Evolutionary conservation across 2,888 invertebrate species (phyloP).

Genomic region (Pherbina coryleti): DNA sequence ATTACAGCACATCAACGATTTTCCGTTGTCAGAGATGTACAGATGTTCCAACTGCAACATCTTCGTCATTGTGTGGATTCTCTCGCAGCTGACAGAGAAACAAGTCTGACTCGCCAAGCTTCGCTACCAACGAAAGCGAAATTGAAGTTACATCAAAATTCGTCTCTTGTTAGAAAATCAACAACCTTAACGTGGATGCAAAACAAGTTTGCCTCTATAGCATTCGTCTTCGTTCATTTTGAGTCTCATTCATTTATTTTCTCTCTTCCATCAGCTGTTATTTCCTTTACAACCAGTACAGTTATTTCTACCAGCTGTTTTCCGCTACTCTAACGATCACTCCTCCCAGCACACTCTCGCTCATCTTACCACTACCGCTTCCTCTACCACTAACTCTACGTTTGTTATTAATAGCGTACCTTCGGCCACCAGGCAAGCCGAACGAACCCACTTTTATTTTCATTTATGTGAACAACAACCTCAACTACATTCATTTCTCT

Average conservation of each 20-base stretch:
- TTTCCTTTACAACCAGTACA: conserved; percentile 25
- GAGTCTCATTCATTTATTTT: neutral
- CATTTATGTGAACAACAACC: neutral
- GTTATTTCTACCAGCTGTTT: conserved; percentile 15
- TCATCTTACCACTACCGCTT: neutral
- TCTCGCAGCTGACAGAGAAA: too few relatives aligned
- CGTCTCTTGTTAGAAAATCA: neutral
- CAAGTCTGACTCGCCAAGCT: neutral
- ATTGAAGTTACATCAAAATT: conserved; percentile 12
- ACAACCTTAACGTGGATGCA: neutral
- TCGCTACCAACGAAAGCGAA: conserved; percentile 39
- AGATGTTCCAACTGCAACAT: conserved; percentile 42
- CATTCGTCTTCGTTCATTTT: neutral
- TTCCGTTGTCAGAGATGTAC: conserved; percentile 59
- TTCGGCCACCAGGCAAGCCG: neutral
- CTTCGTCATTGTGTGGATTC: too few relatives aligned
- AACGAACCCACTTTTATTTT: conserved; percentile 5
- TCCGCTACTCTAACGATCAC: neutral
- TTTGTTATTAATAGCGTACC: neutral
- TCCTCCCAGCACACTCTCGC: neutral
- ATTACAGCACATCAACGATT: conserved; percentile 46
- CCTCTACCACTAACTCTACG: too few relatives aligned
- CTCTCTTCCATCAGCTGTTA: conserved; percentile 14
- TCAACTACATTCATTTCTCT: neutral
- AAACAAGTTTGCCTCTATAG: neutral